Percentiles rank a stretch among this genome's conserved stretches.
These are phyloP conservation scores for Drosophila bipectinata DNA, from an alignment of 1,140 invertebrate genomes.

Conservation along the genomic window DNA sequence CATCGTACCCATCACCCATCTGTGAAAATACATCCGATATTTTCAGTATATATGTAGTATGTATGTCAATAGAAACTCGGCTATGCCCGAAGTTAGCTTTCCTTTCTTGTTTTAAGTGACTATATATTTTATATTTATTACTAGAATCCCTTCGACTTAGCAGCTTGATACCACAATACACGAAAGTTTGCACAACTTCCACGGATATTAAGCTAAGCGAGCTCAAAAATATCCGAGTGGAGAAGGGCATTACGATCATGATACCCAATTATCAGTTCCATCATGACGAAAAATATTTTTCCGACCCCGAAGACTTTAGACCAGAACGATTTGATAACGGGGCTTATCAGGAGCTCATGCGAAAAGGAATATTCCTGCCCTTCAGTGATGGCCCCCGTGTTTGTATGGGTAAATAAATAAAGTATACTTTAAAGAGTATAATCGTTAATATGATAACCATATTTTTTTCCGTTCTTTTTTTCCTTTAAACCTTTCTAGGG, in stretches of 20 bases:
- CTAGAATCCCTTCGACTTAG: conserved; percentile 72
- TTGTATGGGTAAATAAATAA: conserved; percentile 69
- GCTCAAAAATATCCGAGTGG: conserved; percentile 35
- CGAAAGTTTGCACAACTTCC: conserved; percentile 65
- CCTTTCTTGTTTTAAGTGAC: background rate
- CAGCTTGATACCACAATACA: conserved; percentile 71
- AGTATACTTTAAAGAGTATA: background rate
- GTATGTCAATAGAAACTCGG: too few species aligned
- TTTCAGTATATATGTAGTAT: too few species aligned
- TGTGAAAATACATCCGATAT: too few species aligned
- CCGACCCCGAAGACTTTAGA: conserved; percentile 88
- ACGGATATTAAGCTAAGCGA: conserved; percentile 53
- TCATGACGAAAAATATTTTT: conserved; percentile 87
- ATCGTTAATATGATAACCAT: background rate
- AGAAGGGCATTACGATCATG: conserved; percentile 85
- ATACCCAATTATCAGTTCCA: conserved; percentile 87
- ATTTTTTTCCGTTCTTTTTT: background rate
- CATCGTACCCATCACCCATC: too few species aligned
- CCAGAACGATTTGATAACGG: conserved; percentile 87
- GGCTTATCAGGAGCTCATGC: conserved; percentile 50
- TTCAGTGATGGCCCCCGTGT: conserved; percentile 79
- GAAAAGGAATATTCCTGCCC: conserved; percentile 61
- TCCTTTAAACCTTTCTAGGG: conserved; percentile 18
- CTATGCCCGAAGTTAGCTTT: background rate
- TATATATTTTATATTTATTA: background rate